These are phyloP conservation scores for Lepidocolaptes lacrymiger DNA, from an alignment of 2,797 vertebrate species.

Conservation along the genomic window DNA sequence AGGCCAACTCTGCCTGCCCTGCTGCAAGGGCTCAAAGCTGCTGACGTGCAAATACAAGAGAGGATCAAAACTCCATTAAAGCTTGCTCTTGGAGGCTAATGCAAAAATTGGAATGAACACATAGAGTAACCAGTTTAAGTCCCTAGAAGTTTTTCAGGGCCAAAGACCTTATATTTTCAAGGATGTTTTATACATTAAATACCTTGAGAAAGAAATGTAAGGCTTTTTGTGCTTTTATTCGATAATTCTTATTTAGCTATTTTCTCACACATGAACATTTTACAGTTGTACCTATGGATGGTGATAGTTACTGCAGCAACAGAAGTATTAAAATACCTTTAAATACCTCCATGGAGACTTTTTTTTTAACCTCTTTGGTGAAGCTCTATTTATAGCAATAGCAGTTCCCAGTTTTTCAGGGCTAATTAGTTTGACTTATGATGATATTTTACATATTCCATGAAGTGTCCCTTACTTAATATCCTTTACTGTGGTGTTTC, in stretches of 20 bases:
- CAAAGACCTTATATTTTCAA: not conserved
- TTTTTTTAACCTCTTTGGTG: conserved; percentile 2
- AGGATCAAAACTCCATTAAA: not conserved
- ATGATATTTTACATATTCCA: not conserved
- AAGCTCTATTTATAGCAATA: not conserved
- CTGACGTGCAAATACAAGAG: not conserved
- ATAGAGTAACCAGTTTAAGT: not conserved
- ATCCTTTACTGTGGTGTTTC: not conserved
- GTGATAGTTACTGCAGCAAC: not conserved
- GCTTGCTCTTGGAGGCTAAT: not conserved
- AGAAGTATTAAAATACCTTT: conserved; percentile 25
- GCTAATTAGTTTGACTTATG: conserved; percentile 6
- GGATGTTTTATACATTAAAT: not conserved
- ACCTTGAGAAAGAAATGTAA: not conserved
- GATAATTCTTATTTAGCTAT: not conserved
- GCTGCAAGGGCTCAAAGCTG: not conserved
- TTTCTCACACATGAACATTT: not conserved
- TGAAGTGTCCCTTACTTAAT: not conserved
- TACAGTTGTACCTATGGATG: not conserved
- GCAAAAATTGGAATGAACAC: not conserved
- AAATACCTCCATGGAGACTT: not conserved
- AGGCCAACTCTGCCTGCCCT: not conserved
- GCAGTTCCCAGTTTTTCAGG: not conserved
- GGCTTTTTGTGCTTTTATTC: not conserved
- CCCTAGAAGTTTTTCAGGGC: not conserved